phyloP scores from a whole-genome alignment of 2,797 vertebrate species.

The Rhabdophis nuchalis region DNA sequence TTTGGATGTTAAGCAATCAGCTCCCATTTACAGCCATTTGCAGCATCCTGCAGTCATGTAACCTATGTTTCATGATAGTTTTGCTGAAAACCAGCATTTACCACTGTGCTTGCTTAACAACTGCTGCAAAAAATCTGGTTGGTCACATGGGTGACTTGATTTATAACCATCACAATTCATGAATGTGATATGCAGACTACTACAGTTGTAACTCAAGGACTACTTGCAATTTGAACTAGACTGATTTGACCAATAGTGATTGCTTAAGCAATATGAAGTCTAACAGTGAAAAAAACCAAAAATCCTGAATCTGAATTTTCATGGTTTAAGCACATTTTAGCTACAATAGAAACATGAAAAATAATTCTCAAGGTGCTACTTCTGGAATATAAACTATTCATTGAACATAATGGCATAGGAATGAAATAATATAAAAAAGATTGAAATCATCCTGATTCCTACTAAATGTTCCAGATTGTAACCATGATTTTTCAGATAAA shows the following conservation, averaged over 20 bases:
- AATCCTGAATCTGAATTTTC: not conserved
- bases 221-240: not conserved
- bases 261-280: not conserved
- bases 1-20: not conserved
- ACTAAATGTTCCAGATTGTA: not conserved
- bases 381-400: not conserved
- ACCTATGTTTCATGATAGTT: not conserved
- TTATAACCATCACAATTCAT: not conserved
- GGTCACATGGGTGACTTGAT: not conserved
- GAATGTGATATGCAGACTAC: not conserved
- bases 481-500: not conserved
- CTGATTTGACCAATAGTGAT: not conserved
- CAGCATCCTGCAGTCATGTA: not conserved
- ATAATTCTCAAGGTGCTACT: not conserved
- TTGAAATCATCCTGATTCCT: not conserved
- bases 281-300: not conserved
- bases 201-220: not conserved
- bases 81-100: not conserved
- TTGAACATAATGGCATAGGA: not conserved
- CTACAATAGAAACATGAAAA: not conserved
- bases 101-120: not conserved
- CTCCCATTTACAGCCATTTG: not conserved
- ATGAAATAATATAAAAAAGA: not conserved
- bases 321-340: not conserved
- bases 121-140: not conserved